Conservation (phyloP, 92 coral and sea anemone species). For the Siderastrea radians region DNA sequence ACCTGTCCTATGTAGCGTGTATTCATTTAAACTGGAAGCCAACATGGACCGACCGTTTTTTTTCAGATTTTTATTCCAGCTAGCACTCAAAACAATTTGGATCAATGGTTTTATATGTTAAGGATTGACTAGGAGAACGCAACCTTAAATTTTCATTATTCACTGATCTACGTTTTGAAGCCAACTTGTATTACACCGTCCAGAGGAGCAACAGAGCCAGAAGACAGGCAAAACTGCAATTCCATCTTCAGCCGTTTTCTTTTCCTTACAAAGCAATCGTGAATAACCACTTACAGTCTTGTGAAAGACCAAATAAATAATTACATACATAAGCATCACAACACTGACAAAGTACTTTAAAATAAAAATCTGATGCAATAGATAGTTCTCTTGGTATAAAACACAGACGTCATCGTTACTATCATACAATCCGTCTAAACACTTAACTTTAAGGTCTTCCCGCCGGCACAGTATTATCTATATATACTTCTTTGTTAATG, state of each 20-base stretch:
- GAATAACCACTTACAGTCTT: constrained; percentile 27
- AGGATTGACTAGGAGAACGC: too few species aligned
- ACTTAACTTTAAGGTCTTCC: constrained; percentile 6
- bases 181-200: too few species aligned
- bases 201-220: not conserved
- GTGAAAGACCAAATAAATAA: constrained; percentile 50
- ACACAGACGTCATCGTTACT: constrained; percentile 16
- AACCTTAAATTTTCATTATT: too few species aligned
- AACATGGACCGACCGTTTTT: too few species aligned
- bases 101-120: too few species aligned
- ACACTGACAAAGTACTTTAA: constrained; percentile 34
- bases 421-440: constrained; percentile 35
- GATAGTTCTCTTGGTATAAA: constrained; percentile 43
- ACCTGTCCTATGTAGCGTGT: too few species aligned
- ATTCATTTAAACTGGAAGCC: too few species aligned
- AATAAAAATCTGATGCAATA: constrained; percentile 62
- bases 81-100: too few species aligned
- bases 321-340: constrained; percentile 23
- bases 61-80: too few species aligned
- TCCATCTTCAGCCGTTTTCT: not conserved
- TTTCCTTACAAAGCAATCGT: not conserved
- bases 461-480: not conserved
- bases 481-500: constrained; percentile 10
- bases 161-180: too few species aligned
- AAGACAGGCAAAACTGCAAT: not conserved